These are phyloP conservation scores for Lepidurus arcticus DNA, from an alignment of 1,140 invertebrate genomes.

Conservation along the genomic window DNA sequence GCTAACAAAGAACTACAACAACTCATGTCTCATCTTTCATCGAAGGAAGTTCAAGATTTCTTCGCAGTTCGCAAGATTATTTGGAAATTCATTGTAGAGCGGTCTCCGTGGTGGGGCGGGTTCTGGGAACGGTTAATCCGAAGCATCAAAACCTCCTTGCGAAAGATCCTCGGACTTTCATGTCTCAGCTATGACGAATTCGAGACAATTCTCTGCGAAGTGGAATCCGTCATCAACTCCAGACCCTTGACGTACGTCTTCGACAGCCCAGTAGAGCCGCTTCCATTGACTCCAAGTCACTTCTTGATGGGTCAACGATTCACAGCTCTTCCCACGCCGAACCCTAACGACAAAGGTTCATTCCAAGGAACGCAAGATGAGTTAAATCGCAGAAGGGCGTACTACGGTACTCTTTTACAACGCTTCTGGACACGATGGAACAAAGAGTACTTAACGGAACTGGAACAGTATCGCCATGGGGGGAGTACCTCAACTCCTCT, in stretches of 20 bases:
- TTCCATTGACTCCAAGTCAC: constrained; percentile 39
- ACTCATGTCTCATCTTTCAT: not conserved
- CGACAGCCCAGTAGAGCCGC: constrained; percentile 38
- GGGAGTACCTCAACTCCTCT: not conserved
- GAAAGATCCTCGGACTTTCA: too few species aligned
- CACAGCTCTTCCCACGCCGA: not conserved
- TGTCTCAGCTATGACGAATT: too few species aligned
- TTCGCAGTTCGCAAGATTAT: constrained; percentile 34
- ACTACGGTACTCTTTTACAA: not conserved
- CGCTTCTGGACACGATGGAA: not conserved
- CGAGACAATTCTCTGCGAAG: constrained; percentile 41
- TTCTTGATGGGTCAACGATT: constrained; percentile 36
- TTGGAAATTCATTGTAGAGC: constrained; percentile 44
- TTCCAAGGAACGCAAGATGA: not conserved
- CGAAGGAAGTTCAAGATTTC: not conserved
- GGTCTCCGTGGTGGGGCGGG: constrained; percentile 46
- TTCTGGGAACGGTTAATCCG: constrained; percentile 45
- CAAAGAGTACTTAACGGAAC: not conserved
- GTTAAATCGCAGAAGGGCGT: not conserved
- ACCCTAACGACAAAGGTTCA: too few species aligned
- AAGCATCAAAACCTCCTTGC: constrained; percentile 41
- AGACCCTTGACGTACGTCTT: constrained; percentile 42
- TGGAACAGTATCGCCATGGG: not conserved
- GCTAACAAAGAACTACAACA: constrained; percentile 30
- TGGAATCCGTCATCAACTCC: constrained; percentile 41